Conservation (phyloP, 2,888 invertebrate genomes). For the Drosophila eohydei region DNA sequence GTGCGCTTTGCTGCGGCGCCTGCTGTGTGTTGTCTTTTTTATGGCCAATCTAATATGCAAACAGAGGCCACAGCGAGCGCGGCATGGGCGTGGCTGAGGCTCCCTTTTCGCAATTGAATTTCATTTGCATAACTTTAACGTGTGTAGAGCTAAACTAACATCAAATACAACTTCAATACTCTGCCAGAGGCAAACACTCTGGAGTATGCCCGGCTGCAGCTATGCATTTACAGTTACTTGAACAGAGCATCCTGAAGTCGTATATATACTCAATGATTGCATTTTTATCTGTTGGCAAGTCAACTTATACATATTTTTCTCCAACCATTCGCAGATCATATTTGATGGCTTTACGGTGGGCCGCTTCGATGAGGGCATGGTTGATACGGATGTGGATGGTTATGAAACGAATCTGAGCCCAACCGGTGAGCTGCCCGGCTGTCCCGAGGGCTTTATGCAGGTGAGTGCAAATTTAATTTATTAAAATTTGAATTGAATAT, state of each 20-base stretch:
- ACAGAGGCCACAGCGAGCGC: conserved; percentile 42
- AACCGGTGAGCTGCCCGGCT: conserved; percentile 89
- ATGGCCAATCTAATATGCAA: conserved; percentile 79
- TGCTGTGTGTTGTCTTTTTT: conserved; percentile 63
- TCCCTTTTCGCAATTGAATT: conserved; percentile 61
- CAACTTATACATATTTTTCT: conserved; percentile 11
- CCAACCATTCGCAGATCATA: conserved; percentile 87
- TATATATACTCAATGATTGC: background rate
- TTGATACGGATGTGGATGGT: conserved; percentile 84
- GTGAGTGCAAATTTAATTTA: conserved; percentile 85
- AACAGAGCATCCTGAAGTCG: background rate
- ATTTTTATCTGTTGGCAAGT: background rate
- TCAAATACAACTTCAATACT: conserved; percentile 51
- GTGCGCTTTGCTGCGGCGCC: conserved; percentile 22
- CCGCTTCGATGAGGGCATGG: conserved; percentile 89
- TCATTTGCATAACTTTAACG: conserved; percentile 72
- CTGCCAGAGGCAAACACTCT: background rate
- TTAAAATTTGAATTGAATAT: conserved; percentile 70
- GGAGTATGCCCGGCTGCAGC: background rate
- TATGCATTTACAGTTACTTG: no score
- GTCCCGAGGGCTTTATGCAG: conserved; percentile 95
- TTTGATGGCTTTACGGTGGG: conserved; percentile 96
- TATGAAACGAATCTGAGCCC: conserved; percentile 85
- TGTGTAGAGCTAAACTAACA: conserved; percentile 48
- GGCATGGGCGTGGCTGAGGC: conserved; percentile 35